Evolutionary conservation across 2,888 invertebrate species (phyloP).

Genomic region (Elegia similella): DNA sequence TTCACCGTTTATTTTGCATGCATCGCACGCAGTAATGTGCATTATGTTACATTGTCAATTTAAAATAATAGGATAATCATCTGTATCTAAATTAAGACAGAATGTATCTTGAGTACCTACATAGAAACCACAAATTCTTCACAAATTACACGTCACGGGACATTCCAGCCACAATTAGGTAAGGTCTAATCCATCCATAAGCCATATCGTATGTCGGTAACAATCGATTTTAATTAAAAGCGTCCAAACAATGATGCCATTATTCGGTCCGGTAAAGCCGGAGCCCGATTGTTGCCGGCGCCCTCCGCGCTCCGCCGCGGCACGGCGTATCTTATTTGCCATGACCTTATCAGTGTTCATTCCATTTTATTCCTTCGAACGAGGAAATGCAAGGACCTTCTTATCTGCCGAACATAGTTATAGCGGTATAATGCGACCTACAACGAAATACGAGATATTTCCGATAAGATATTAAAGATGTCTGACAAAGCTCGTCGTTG

Average conservation of each 20-base stretch:
- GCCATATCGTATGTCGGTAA: conserved; percentile 49
- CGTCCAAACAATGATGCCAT: conserved; percentile 59
- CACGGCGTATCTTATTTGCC: conserved; percentile 32
- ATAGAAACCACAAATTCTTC: too few species aligned
- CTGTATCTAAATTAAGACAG: too few species aligned
- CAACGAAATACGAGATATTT: conserved; percentile 1
- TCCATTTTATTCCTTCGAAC: conserved; percentile 30
- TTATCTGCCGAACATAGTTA: conserved; percentile 15
- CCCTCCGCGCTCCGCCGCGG: conserved; percentile 27
- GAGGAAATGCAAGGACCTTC: conserved; percentile 27
- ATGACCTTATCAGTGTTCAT: conserved; percentile 31
- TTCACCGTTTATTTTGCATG: not conserved
- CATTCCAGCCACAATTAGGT: conserved; percentile 28
- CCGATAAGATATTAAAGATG: conserved; percentile 1
- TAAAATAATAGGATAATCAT: too few species aligned
- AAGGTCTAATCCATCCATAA: conserved; percentile 40
- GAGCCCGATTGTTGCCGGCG: conserved; percentile 40
- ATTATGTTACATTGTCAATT: too few species aligned
- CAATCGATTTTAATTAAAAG: conserved; percentile 70
- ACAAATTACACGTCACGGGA: too few species aligned
- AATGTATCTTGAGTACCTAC: too few species aligned
- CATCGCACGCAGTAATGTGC: too few species aligned
- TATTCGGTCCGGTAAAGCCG: conserved; percentile 48
- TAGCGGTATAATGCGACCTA: conserved; percentile 15
- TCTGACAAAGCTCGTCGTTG: not conserved